These are phyloP conservation scores for Phyllotreta cruciferae DNA, from an alignment of 2,888 invertebrate species.

Conservation along the genomic window DNA sequence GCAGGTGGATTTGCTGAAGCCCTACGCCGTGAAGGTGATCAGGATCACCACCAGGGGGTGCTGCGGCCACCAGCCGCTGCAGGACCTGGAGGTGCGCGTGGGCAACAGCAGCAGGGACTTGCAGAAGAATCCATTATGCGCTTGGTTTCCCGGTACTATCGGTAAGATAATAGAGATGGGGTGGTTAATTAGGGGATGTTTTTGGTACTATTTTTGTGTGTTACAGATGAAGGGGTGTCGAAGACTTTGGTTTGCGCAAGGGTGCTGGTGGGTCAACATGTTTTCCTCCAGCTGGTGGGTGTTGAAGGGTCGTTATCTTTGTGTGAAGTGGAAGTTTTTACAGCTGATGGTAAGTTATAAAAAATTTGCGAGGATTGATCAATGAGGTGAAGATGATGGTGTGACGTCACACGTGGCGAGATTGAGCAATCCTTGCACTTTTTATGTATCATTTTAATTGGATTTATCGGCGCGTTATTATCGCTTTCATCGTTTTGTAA, in stretches of 20 bases:
- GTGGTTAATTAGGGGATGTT: no score
- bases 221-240: constrained; percentile 87
- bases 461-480: constrained; percentile 5
- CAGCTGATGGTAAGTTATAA: constrained; percentile 76
- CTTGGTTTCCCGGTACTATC: constrained; percentile 92
- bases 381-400: no score
- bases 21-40: constrained; percentile 85
- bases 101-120: constrained; percentile 88
- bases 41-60: constrained; percentile 85
- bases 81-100: constrained; percentile 88
- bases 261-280: constrained; percentile 83
- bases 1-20: constrained; percentile 85
- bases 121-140: constrained; percentile 88
- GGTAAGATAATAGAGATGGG: constrained; percentile 61
- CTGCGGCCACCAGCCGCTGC: constrained; percentile 86
- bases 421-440: no score
- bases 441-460: not conserved
- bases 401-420: no score
- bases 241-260: constrained; percentile 88
- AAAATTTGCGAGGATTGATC: constrained; percentile 15
- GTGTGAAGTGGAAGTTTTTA: constrained; percentile 92
- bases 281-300: constrained; percentile 88
- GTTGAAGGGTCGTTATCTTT: constrained; percentile 88
- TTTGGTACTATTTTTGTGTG: constrained; percentile 13
- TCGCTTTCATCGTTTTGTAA: constrained; percentile 2